Evolutionary conservation across 2,888 invertebrate genomes (phyloP), one percentile per base, ranked within the genome.

Genomic region (Parnassius orleans): DNA sequence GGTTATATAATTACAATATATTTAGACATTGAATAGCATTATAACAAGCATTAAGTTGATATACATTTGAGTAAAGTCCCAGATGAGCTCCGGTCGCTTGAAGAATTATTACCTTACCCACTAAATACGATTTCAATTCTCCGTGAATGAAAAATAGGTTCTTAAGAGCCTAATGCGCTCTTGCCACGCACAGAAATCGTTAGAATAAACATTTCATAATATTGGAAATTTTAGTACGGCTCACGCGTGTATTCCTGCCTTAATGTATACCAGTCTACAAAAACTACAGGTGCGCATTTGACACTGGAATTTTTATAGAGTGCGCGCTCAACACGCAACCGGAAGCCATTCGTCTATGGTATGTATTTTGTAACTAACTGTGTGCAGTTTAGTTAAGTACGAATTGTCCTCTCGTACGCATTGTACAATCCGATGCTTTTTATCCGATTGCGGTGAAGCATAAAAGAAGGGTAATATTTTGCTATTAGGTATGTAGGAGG

Each of bases 51-150:
- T 33, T 33, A 33, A 33, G 33, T 33, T 33, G 33, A 33, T 33
- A 33, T 33, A 33, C 14, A 14, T 48, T 14, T 9, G 14, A 33
- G 9, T 15, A 41, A 14, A 47, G 48, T 15, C 48, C 42, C 50
- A 52, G 44, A 15, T 51, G 15, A 24, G 33, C 15, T 51, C 48
- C 43, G 54, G 24, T 51, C 42, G 14, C 54, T 3, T 50, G n/a
- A 47, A 47, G 19, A 47, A 42, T 42, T 56, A 57, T 61, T 47
- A 61, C 47, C 46, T 53, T 57, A 55, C 47, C 47, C 19, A 51
- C 52, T 61, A 61, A 57, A 61, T 61, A 51, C 41, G 46, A 61
- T 61, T 61, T 61, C 61, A 61, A 61, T 61, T 57, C 57, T 53
- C 61, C 53, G 53, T 47, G n/a, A 19, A 61, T 53, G 53, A 57